Evolutionary conservation across 2,113 vertebrate genomes (phyloP), one percentile per base, ranked within the genome.

Genomic region (Cololabis saira): DNA sequence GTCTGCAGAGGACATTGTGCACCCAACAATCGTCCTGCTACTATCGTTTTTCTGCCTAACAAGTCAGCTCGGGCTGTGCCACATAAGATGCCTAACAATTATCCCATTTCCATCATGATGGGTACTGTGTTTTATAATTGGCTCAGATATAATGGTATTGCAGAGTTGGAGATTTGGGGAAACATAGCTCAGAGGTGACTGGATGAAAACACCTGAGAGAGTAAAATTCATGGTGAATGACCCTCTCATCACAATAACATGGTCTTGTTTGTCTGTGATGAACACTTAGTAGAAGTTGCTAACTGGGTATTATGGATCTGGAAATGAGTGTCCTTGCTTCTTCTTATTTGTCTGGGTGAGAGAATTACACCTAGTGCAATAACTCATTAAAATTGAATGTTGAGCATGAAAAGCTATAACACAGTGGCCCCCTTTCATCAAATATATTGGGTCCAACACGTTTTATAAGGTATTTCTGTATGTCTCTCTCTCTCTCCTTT

Each of bases 401-500:
- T 92, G 91, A 90, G 88, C 84, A 89, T 74, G 80, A 87, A 84
- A 89, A 90, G 84, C 87, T 87, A 86, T 88, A 89, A 85, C 84
- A 86, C 78, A 64, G 83, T 92, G 87, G 92, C 89, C 87, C 87
- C 81, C 80, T 87, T 91, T 92, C 79, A 87, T 92, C 86, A 90
- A 84, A 77, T 59, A 83, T 89, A 85, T 88, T 82, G 64, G 60
- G 60, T 82, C 67, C 64, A 68, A 63, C 59, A 49, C 74, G 70
- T 86, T 88, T 84, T 71, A 84, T 84, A 85, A 63, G 66, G 18
- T 66, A 22, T 63, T 43, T 67, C 33, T 76, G 47, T 85, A 61
- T 64, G 50, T 74, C 78, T 73, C 42, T 61, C 27, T 68, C 30
- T 65, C 45, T 30, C 15, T 55, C 58, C 42, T 60, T 84, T 75